Conservation (phyloP, 2,797 vertebrate genomes). For the Benthosema pterotum region DNA sequence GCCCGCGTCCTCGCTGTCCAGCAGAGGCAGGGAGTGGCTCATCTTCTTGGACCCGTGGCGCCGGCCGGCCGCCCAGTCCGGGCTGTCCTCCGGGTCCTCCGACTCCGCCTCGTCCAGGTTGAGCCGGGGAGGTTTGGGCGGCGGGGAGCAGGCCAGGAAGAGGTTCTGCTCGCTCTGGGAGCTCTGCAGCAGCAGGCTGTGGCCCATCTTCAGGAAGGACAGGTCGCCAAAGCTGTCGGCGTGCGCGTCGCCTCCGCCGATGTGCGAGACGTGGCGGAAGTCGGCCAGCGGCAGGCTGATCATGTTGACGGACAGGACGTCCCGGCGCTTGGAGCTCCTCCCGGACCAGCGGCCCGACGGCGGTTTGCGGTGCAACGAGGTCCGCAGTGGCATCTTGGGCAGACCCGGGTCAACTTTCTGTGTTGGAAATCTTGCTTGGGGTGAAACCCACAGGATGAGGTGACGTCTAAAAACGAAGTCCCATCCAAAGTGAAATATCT, state of each 20-base stretch:
- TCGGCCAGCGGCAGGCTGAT: slow-evolving; percentile 86
- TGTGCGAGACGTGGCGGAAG: slow-evolving; percentile 82
- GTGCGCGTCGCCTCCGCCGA: slow-evolving; percentile 70
- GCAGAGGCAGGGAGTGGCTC: slow-evolving; percentile 76
- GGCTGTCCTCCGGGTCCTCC: slow-evolving; percentile 76
- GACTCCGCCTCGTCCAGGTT: slow-evolving; percentile 80
- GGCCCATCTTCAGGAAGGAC: slow-evolving; percentile 83
- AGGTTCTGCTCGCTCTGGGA: slow-evolving; percentile 88
- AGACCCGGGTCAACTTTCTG: slow-evolving; percentile 14
- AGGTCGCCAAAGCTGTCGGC: slow-evolving; percentile 86
- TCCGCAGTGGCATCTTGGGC: slow-evolving; percentile 74
- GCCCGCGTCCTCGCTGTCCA: slow-evolving; percentile 64
- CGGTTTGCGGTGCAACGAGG: slow-evolving; percentile 65
- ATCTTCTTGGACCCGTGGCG: slow-evolving; percentile 62
- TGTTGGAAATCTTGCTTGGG: background rate
- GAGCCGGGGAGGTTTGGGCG: slow-evolving; percentile 93
- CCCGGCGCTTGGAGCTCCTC: slow-evolving; percentile 76
- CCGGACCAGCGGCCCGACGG: slow-evolving; percentile 70
- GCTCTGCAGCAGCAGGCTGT: slow-evolving; percentile 77
- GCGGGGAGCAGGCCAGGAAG: slow-evolving; percentile 82
- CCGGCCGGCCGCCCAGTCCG: slow-evolving; percentile 37
- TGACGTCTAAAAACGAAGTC: slow-evolving; percentile 23
- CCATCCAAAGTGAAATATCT: slow-evolving; percentile 42
- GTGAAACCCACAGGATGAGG: slow-evolving; percentile 28
- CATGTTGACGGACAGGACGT: slow-evolving; percentile 80